These are phyloP conservation scores for Clanis bilineata DNA, from an alignment of 2,888 invertebrate genomes.

Conservation along the genomic window DNA sequence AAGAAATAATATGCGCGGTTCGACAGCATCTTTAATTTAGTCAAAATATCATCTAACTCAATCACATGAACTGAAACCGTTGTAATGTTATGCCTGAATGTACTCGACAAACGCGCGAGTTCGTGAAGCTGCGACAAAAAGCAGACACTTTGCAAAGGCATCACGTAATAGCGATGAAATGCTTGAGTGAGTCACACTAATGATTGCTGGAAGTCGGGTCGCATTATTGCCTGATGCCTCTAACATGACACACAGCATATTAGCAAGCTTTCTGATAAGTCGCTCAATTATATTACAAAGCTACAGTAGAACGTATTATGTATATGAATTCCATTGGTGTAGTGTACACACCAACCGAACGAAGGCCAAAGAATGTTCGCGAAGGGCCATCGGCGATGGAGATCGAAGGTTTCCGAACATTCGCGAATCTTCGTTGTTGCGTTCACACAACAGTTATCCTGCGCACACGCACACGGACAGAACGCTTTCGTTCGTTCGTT, in stretches of 20 bases:
- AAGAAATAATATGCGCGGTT: not conserved
- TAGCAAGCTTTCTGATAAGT: not conserved
- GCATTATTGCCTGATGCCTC: not conserved
- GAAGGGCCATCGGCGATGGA: too few species aligned
- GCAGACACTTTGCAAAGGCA: not conserved
- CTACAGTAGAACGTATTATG: too few species aligned
- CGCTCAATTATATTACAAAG: too few species aligned
- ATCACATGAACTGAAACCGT: too few species aligned
- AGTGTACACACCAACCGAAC: too few species aligned
- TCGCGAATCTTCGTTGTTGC: too few species aligned
- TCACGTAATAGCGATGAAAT: constrained; percentile 5
- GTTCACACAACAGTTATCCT: too few species aligned
- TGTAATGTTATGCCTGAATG: constrained; percentile 2
- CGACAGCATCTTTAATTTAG: not conserved
- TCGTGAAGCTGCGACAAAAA: constrained; percentile 3
- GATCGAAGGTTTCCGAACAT: too few species aligned
- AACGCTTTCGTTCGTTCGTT: too few species aligned
- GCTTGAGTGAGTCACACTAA: not conserved
- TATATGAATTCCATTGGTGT: too few species aligned
- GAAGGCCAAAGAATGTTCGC: too few species aligned
- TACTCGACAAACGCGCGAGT: not conserved
- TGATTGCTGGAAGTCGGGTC: not conserved
- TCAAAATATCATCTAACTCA: not conserved
- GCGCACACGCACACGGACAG: too few species aligned
- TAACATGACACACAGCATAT: not conserved